These are phyloP conservation scores for Brachionus angularis DNA, from an alignment of 1,140 invertebrate species.

Conservation along the genomic window DNA sequence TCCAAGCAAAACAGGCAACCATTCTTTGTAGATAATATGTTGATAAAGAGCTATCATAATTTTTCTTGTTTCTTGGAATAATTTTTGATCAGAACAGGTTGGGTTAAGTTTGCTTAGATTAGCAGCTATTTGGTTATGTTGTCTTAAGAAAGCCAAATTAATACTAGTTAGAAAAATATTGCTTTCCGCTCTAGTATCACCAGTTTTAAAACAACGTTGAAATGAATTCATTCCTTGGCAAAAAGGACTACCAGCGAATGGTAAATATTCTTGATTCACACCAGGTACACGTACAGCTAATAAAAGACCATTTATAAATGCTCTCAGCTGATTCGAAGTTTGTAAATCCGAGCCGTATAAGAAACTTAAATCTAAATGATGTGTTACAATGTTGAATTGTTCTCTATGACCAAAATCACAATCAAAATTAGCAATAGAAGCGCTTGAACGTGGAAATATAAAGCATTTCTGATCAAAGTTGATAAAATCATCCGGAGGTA, in stretches of 20 bases:
- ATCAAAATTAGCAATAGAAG: conserved; percentile 17
- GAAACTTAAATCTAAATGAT: conserved; percentile 25
- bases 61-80: conserved; percentile 70
- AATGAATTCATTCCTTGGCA: background rate
- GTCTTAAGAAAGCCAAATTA: conserved; percentile 68
- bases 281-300: conserved; percentile 5
- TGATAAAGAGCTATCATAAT: conserved; percentile 85
- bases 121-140: conserved; percentile 49
- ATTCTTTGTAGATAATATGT: conserved; percentile 89
- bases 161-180: conserved; percentile 80
- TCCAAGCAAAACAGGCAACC: conserved; percentile 82
- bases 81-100: conserved; percentile 46
- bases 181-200: conserved; percentile 80
- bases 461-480: conserved; percentile 22
- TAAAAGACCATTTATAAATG: background rate
- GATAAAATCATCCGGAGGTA: background rate
- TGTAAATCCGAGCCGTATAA: conserved; percentile 53
- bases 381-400: conserved; percentile 2
- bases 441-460: conserved; percentile 20
- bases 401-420: conserved; percentile 22
- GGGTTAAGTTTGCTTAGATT: conserved; percentile 44
- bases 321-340: background rate
- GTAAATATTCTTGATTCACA: background rate
- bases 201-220: conserved; percentile 51
- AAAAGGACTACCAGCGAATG: background rate